Conservation (phyloP, 1,140 invertebrate genomes). For the Conopomorpha cramerella region DNA sequence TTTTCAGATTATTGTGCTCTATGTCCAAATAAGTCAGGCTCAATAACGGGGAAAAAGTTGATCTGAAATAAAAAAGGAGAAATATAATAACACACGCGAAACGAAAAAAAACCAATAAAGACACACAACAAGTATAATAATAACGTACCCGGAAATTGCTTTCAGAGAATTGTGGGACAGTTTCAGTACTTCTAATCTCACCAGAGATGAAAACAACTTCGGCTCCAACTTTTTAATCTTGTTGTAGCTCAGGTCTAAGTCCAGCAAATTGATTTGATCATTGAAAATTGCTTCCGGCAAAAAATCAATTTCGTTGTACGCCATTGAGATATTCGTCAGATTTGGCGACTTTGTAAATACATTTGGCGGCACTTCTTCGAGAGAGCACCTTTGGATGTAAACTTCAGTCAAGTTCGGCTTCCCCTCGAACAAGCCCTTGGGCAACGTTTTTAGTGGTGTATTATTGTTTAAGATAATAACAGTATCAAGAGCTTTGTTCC, state of each 20-base stretch:
- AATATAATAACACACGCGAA: too few relatives aligned
- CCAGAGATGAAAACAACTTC: conserved; percentile 54
- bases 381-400: conserved; percentile 48
- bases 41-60: conserved; percentile 38
- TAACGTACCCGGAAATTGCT: conserved; percentile 57
- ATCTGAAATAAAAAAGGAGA: conserved; percentile 32
- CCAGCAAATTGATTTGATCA: conserved; percentile 59
- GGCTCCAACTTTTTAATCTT: conserved; percentile 56
- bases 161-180: conserved; percentile 60
- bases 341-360: conserved; percentile 61
- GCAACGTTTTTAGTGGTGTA: conserved; percentile 58
- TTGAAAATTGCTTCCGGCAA: conserved; percentile 62
- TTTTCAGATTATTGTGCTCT: conserved; percentile 58
- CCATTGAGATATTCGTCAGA: conserved; percentile 62
- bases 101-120: too few relatives aligned
- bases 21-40: conserved; percentile 55
- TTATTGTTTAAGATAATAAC: conserved; percentile 63
- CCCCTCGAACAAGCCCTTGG: conserved; percentile 60
- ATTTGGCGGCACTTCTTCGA: conserved; percentile 60
- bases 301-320: conserved; percentile 58
- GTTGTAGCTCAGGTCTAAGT: conserved; percentile 64
- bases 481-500: conserved; percentile 56
- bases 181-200: conserved; percentile 56
- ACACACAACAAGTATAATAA: conserved; percentile 2
- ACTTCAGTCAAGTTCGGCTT: conserved; percentile 58